Evolutionary conservation across 2,797 vertebrate genomes (phyloP), one percentile per base, ranked within the genome.

Genomic region (Garrulus glandarius): DNA sequence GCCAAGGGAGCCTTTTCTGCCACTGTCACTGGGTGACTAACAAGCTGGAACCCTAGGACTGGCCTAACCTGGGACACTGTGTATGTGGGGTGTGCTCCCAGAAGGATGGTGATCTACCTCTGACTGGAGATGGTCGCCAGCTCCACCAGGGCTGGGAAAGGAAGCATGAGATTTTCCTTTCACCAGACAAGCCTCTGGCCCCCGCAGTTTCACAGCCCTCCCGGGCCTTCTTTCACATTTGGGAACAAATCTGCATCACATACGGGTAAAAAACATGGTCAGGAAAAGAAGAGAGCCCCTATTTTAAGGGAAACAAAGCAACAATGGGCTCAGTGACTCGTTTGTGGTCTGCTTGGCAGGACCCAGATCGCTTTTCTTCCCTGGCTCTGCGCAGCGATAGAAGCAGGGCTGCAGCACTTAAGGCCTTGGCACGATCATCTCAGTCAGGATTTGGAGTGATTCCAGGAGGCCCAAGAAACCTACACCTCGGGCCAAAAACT

Each of bases 331-430:
- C 86, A 91, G 88, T 18, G 10, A 95, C 75, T n/a, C 1, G 0
- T 84, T 89, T 94, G 92, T 93, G 84, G 67, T 84, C 56, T 87
- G 47, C 82, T 95, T 94, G 95, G 94, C 95, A 95, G 91, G 78
- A 53, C 57, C 24, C 68, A 26, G 78, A 43, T 89, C 0, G 6
- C 91, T 92, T 93, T 94, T 91, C 86, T 94, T 89, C 68, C 78
- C 77, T 9, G 3, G 71, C 91, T 91, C 93, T 2, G 22, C 0
- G 0, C 53, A 61, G 71, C 0, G 16, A 87, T 61, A 70, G 89
- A 91, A 91, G 80, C 78, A 68, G 78, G 53, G 75, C 93, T 91
- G 92, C 92, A 95, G 95, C 95, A 96, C 92, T 97, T 97, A 95
- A 85, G 61, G 77, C 81, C 75, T 96, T 97, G 95, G 96, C 95